Conservation (phyloP, 2,888 invertebrate species). For the Hybos culiciformis region DNA sequence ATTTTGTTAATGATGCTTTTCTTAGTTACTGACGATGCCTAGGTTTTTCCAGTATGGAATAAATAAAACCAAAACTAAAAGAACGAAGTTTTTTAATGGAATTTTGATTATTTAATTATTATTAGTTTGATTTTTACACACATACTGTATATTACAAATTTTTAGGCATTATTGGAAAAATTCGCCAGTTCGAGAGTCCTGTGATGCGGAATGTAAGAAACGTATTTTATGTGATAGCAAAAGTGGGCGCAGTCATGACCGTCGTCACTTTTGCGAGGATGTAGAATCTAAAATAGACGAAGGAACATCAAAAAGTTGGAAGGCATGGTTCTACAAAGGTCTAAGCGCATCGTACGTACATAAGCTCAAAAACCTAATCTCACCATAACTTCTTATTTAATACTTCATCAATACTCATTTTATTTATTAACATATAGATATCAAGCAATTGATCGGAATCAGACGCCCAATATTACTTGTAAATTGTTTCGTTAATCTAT, state of each 20-base stretch:
- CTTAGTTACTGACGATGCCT: too few species aligned
- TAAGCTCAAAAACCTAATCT: constrained; percentile 58
- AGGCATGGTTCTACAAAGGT: constrained; percentile 77
- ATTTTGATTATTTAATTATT: not conserved
- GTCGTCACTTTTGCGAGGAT: constrained; percentile 66
- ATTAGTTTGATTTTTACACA: not conserved
- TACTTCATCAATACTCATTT: constrained; percentile 2
- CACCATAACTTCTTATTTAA: constrained; percentile 57
- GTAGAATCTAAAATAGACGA: constrained; percentile 74
- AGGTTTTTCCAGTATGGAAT: too few species aligned
- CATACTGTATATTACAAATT: too few species aligned
- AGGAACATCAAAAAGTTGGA: constrained; percentile 62
- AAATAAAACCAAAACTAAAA: not conserved
- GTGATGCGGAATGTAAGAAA: constrained; percentile 76
- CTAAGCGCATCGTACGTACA: constrained; percentile 73
- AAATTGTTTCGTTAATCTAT: not conserved
- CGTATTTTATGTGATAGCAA: constrained; percentile 73
- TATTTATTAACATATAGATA: not conserved
- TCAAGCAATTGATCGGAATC: constrained; percentile 4
- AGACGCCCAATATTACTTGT: too few species aligned
- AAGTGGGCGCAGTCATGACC: constrained; percentile 76
- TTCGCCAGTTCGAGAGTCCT: constrained; percentile 66
- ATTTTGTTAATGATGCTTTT: too few species aligned
- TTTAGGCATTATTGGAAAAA: constrained; percentile 78
- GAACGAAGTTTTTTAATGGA: not conserved